phyloP scores from a whole-genome alignment of 2,797 vertebrate species.

The Microcaecilia unicolor region DNA sequence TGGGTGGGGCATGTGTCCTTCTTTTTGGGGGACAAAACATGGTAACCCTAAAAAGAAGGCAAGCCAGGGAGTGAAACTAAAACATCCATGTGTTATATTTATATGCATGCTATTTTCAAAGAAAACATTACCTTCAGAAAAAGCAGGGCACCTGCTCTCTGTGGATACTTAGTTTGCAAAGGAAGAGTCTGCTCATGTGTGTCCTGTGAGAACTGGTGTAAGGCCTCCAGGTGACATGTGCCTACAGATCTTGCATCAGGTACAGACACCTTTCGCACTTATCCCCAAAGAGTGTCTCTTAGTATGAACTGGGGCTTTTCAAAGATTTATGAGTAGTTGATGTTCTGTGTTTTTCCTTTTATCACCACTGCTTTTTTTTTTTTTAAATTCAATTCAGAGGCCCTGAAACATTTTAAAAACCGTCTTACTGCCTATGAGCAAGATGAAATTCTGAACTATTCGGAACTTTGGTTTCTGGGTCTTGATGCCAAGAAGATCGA shows the following conservation, averaged over 20 bases:
- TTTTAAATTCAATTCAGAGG: slow-evolving; percentile 62
- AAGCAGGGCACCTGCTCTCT: no score
- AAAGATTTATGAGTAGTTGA: not conserved
- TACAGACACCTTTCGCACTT: slow-evolving; percentile 1
- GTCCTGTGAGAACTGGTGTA: not conserved
- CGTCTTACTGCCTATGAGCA: slow-evolving; percentile 78
- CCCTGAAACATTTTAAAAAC: slow-evolving; percentile 77
- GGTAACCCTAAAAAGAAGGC: no score
- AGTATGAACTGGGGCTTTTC: no score
- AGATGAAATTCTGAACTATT: slow-evolving; percentile 82
- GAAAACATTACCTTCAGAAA: no score
- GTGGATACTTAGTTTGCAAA: not conserved
- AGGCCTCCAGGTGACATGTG: no score
- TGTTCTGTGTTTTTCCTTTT: not conserved
- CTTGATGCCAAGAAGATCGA: slow-evolving; percentile 80
- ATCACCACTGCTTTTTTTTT: not conserved
- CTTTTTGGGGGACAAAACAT: no score
- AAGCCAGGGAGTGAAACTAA: no score
- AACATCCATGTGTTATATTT: no score
- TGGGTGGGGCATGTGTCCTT: no score
- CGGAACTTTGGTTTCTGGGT: slow-evolving; percentile 88
- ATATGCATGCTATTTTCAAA: no score
- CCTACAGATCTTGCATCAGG: no score
- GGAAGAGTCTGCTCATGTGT: not conserved
- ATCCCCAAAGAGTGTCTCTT: not conserved